Percentiles rank a stretch among this genome's conserved stretches.
Conservation (phyloP, 1,140 invertebrate genomes). For the Anagrus nilaparvatae region DNA sequence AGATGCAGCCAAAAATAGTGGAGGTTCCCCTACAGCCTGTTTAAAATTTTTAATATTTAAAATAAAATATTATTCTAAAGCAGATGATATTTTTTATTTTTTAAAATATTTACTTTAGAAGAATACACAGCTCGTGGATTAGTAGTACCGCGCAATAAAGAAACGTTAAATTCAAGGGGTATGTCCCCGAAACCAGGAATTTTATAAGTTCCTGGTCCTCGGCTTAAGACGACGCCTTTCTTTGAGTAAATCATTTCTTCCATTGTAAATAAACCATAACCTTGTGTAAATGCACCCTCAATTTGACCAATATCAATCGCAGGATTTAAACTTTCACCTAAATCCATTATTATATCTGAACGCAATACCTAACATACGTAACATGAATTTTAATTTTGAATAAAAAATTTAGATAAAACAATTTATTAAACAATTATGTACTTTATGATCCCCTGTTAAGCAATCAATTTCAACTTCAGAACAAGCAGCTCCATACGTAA, state of each 20-base stretch:
- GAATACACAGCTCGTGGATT: slow-evolving; percentile 87
- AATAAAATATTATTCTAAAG: not conserved
- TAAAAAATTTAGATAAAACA: slow-evolving; percentile 8
- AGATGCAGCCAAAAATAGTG: slow-evolving; percentile 75
- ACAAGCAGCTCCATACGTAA: slow-evolving; percentile 65
- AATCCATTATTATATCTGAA: slow-evolving; percentile 92
- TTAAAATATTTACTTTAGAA: slow-evolving; percentile 61
- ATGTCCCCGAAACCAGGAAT: slow-evolving; percentile 83
- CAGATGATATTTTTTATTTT: not conserved
- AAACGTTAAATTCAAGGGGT: slow-evolving; percentile 83
- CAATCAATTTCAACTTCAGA: slow-evolving; percentile 79
- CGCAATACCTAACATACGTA: slow-evolving; percentile 55
- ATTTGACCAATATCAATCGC: slow-evolving; percentile 93
- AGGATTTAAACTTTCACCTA: slow-evolving; percentile 85
- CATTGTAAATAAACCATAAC: slow-evolving; percentile 81
- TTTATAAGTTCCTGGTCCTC: slow-evolving; percentile 90
- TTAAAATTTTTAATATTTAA: slow-evolving; percentile 25
- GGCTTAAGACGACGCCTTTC: slow-evolving; percentile 67
- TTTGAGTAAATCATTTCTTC: slow-evolving; percentile 81
- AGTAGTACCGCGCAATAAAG: slow-evolving; percentile 71
- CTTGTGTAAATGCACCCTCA: slow-evolving; percentile 87
- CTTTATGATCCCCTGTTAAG: slow-evolving; percentile 74
- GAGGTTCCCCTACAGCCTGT: slow-evolving; percentile 88
- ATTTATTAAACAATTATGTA: too few species aligned
- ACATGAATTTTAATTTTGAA: slow-evolving; percentile 42